Conservation (phyloP, 2,797 vertebrate species). For the Coregonus suidteri region DNA sequence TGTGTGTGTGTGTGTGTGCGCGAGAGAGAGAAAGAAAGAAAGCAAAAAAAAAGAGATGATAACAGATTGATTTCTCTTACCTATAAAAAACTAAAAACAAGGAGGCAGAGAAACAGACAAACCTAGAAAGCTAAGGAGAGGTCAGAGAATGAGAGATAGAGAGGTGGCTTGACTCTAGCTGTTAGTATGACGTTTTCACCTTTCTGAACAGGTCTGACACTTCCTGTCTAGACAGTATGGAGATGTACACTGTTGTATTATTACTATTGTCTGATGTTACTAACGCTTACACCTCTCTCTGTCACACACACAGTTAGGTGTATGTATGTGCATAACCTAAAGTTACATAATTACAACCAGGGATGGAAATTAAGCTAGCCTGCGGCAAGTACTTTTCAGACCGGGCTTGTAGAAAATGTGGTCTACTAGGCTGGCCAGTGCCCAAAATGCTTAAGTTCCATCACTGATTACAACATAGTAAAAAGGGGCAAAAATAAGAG, state of each 20-base stretch:
- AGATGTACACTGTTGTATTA: neutral
- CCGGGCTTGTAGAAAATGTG: too few species aligned
- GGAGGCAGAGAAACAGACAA: neutral
- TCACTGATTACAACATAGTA: too few species aligned
- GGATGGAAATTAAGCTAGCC: too few species aligned
- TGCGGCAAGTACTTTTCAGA: too few species aligned
- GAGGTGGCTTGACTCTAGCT: neutral
- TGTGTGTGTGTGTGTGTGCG: too few species aligned
- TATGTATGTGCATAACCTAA: too few species aligned
- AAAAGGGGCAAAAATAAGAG: too few species aligned
- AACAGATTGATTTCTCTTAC: neutral
- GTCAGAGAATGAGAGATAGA: slow-evolving; percentile 9
- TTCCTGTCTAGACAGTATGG: neutral
- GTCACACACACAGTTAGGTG: neutral
- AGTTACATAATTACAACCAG: too few species aligned
- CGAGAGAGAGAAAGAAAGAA: too few species aligned
- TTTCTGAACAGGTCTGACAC: neutral
- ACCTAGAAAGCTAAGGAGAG: neutral
- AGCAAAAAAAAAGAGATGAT: neutral
- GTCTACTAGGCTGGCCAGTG: too few species aligned
- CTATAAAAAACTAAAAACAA: neutral
- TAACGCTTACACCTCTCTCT: neutral
- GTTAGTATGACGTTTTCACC: neutral
- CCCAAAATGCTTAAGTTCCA: too few species aligned
- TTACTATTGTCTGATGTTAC: neutral